A percentile compares a stretch with the other conserved stretches of the same genome.
phyloP scores from a whole-genome alignment of 2,797 vertebrate genomes.

The Decapterus maruadsi region DNA sequence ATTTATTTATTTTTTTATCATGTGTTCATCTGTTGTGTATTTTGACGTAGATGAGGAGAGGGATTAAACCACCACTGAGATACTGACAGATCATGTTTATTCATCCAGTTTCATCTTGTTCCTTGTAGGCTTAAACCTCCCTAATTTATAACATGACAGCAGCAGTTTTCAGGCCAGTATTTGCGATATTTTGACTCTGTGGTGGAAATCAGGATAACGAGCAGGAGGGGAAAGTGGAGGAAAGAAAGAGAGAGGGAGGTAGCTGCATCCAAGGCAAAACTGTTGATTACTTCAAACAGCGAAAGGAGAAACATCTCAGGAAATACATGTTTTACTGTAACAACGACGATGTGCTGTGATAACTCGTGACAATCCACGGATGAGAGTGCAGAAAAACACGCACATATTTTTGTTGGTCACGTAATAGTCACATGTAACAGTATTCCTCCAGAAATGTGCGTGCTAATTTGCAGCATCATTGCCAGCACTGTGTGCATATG shows the following conservation, averaged over 20 bases:
- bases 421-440: background rate
- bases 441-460: constrained; percentile 2
- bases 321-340: constrained; percentile 5
- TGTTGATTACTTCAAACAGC: constrained; percentile 36
- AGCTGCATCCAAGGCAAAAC: constrained; percentile 21
- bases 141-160: constrained; percentile 51
- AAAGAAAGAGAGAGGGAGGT: background rate
- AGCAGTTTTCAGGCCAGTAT: constrained; percentile 50
- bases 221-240: constrained; percentile 14
- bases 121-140: constrained; percentile 34
- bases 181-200: constrained; percentile 49
- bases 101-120: constrained; percentile 39
- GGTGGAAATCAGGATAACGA: constrained; percentile 69
- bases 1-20: background rate
- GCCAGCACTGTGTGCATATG: constrained; percentile 20
- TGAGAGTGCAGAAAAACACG: background rate
- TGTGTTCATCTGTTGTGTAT: constrained; percentile 1
- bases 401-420: no score
- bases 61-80: background rate
- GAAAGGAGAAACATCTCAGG: background rate
- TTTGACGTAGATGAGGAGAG: constrained; percentile 18
- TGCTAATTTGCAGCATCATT: constrained; percentile 30
- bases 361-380: background rate
- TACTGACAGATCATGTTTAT: constrained; percentile 36
- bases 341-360: background rate